Conservation (phyloP, 30 jellyfish, hydroid and myxozoan genomes). For the Catostylus mosaicus region DNA sequence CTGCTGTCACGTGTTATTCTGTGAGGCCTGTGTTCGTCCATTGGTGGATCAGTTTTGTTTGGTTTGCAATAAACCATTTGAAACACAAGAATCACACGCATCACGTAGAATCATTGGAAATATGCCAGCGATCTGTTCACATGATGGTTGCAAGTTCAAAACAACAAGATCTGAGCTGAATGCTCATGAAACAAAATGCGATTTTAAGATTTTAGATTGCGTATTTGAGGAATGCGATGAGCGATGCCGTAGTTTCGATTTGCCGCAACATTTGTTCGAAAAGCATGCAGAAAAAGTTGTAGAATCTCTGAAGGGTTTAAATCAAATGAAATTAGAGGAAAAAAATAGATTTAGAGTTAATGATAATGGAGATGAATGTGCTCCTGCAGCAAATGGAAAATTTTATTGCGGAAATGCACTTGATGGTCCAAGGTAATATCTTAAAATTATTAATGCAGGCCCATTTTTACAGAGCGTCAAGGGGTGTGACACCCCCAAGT, state of each 20-base stretch:
- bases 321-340: not conserved
- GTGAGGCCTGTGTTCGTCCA: slow-evolving; percentile 57
- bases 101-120: slow-evolving; percentile 71
- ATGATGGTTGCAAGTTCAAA: slow-evolving; percentile 59
- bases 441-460: no score
- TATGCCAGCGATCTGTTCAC: slow-evolving; percentile 45
- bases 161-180: slow-evolving; percentile 63
- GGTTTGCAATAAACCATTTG: slow-evolving; percentile 57
- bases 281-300: slow-evolving; percentile 18
- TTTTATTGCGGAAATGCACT: slow-evolving; percentile 63
- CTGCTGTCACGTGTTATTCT: slow-evolving; percentile 80
- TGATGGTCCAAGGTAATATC: slow-evolving; percentile 33
- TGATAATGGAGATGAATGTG: slow-evolving; percentile 51
- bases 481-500: no score
- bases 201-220: slow-evolving; percentile 35
- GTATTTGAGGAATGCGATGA: no score
- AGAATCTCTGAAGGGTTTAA: not conserved
- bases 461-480: no score
- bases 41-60: slow-evolving; percentile 55
- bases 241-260: slow-evolving; percentile 46
- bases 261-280: slow-evolving; percentile 18
- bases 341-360: slow-evolving; percentile 22
- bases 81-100: slow-evolving; percentile 16
- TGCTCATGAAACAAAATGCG: slow-evolving; percentile 57
- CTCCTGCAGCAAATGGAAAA: slow-evolving; percentile 86